Conservation (phyloP, 2,797 vertebrate species). For the Selene dorsalis region DNA sequence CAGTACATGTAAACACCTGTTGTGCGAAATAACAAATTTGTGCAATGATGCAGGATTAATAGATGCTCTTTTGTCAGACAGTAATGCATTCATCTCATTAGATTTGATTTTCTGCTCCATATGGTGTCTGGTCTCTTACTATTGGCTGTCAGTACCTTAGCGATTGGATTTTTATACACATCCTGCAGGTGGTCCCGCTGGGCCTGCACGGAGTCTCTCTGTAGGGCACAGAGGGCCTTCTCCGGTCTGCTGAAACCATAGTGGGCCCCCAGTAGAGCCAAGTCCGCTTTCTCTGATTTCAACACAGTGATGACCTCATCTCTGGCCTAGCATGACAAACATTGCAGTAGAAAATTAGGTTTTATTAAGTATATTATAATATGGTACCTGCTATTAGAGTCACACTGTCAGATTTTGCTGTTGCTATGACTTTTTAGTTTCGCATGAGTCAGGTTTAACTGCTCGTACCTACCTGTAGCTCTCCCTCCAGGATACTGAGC, state of each 20-base stretch:
- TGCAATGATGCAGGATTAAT: constrained; percentile 56
- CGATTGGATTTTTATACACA: constrained; percentile 89
- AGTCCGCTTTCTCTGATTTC: constrained; percentile 91
- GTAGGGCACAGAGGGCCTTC: constrained; percentile 89
- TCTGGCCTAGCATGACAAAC: constrained; percentile 85
- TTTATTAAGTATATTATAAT: constrained; percentile 4
- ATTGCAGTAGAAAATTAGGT: constrained; percentile 9
- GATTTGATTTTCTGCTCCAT: constrained; percentile 64
- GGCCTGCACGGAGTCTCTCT: constrained; percentile 89
- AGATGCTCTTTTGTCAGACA: constrained; percentile 54
- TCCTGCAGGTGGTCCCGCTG: constrained; percentile 89
- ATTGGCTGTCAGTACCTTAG: constrained; percentile 85
- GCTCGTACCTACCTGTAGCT: constrained; percentile 87
- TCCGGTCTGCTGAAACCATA: constrained; percentile 90
- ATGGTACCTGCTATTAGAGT: neutral
- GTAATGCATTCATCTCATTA: constrained; percentile 71
- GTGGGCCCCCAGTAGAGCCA: constrained; percentile 89
- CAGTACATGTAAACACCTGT: constrained; percentile 41
- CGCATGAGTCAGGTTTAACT: neutral
- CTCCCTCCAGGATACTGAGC: constrained; percentile 93
- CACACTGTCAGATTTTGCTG: neutral
- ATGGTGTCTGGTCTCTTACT: constrained; percentile 56
- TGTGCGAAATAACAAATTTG: constrained; percentile 49
- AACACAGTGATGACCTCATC: constrained; percentile 94
- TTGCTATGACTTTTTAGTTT: constrained; percentile 3